phyloP scores from a whole-genome alignment of 2,888 invertebrate genomes.

The Zelleria hepariella region DNA sequence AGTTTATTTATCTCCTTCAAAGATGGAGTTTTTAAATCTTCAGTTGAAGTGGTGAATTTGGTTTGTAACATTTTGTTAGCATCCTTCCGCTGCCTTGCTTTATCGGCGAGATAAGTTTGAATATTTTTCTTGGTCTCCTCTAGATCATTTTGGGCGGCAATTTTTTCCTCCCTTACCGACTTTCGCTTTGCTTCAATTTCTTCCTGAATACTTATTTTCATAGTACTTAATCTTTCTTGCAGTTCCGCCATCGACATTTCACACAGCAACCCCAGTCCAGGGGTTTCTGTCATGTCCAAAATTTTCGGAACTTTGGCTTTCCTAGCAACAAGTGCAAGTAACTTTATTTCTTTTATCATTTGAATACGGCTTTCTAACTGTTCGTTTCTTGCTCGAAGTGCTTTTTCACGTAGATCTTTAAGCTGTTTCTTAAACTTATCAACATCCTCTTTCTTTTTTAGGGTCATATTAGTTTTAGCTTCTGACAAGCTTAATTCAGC shows the following conservation, averaged over 20 bases:
- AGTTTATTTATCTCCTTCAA: constrained; percentile 60
- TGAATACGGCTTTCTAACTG: constrained; percentile 60
- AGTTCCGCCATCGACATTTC: constrained; percentile 78
- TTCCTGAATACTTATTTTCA: constrained; percentile 65
- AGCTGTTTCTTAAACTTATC: constrained; percentile 42
- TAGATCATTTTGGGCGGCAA: constrained; percentile 54
- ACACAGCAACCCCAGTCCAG: constrained; percentile 71
- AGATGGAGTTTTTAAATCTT: constrained; percentile 19
- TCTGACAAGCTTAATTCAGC: constrained; percentile 40
- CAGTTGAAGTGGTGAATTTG: constrained; percentile 11
- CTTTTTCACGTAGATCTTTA: constrained; percentile 37
- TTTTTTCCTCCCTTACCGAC: constrained; percentile 52
- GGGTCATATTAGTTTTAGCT: constrained; percentile 32
- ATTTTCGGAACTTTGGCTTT: constrained; percentile 65
- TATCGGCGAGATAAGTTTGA: constrained; percentile 42
- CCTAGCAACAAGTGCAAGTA: constrained; percentile 57
- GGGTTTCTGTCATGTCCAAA: constrained; percentile 72
- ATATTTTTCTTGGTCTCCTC: constrained; percentile 58
- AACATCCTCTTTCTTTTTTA: constrained; percentile 44
- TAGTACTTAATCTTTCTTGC: constrained; percentile 62
- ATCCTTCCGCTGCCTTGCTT: constrained; percentile 30
- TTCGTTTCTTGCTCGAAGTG: constrained; percentile 56
- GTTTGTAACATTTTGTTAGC: constrained; percentile 29
- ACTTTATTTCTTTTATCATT: constrained; percentile 67
- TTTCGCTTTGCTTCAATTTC: constrained; percentile 64